Conservation (phyloP, 2,797 vertebrate genomes). For the Neoniphon sammara region DNA sequence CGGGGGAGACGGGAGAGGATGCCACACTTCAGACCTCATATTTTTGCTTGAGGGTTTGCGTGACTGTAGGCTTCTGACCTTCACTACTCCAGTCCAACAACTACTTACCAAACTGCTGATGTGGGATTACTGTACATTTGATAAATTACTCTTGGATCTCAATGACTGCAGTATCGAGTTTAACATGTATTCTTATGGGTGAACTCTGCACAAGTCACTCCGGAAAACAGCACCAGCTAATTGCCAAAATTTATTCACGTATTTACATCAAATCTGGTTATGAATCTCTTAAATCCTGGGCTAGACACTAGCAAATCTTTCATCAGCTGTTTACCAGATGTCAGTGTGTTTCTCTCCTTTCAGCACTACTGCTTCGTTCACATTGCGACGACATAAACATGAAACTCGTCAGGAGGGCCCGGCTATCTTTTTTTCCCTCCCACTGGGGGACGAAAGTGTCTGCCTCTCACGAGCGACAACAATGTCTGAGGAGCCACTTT, state of each 20-base stretch:
- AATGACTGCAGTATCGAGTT: not conserved
- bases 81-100: not conserved
- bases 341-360: not conserved
- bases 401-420: not conserved
- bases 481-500: conserved; percentile 48
- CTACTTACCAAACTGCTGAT: conserved; percentile 2
- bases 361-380: not conserved
- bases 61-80: conserved; percentile 6
- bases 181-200: not conserved
- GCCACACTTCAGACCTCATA: conserved; percentile 22
- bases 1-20: conserved; percentile 2
- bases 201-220: not conserved
- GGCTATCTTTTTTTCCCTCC: not conserved
- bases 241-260: not conserved
- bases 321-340: not conserved
- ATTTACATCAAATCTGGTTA: conserved; percentile 7
- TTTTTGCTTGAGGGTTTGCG: conserved; percentile 21
- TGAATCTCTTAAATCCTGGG: not conserved
- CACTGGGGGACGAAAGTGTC: conserved; percentile 36
- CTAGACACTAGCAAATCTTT: not conserved
- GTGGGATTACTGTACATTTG: not conserved
- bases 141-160: not conserved
- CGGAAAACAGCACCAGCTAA: not conserved
- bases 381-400: not conserved
- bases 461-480: conserved; percentile 1